phyloP scores from a whole-genome alignment of 1,140 invertebrate genomes.

The Subanguina moxae region DNA sequence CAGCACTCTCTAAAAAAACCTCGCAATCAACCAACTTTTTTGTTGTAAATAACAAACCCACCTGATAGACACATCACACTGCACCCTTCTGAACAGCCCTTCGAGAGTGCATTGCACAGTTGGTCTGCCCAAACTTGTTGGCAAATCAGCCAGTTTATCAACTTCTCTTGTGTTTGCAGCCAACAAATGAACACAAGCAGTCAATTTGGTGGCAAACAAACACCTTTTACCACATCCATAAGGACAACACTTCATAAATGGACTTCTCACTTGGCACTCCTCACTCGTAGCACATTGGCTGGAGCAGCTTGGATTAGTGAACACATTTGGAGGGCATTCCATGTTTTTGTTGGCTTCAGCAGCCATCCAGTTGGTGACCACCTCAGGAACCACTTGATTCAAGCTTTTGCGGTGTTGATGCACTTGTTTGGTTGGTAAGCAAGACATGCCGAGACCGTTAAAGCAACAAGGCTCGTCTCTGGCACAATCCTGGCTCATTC shows the following conservation, averaged over 20 bases:
- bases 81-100: constrained; percentile 32
- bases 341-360: too few species aligned
- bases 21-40: not conserved
- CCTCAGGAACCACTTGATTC: not conserved
- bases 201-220: constrained; percentile 29
- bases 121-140: constrained; percentile 14
- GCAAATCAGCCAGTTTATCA: constrained; percentile 18
- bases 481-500: constrained; percentile 24
- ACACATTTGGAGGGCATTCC: constrained; percentile 1
- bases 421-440: not conserved
- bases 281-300: constrained; percentile 33
- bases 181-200: constrained; percentile 38
- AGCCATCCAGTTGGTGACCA: not conserved
- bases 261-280: constrained; percentile 24
- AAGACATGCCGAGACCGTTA: constrained; percentile 29
- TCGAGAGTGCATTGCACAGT: constrained; percentile 26
- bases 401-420: not conserved
- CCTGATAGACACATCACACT: constrained; percentile 33
- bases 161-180: constrained; percentile 27
- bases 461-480: constrained; percentile 43
- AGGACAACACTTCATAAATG: constrained; percentile 36
- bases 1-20: constrained; percentile 42
- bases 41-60: constrained; percentile 11
- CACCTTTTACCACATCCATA: constrained; percentile 43
- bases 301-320: constrained; percentile 37